Conservation (phyloP, 2,113 vertebrate species). For the Campylomormyrus tamandua region DNA sequence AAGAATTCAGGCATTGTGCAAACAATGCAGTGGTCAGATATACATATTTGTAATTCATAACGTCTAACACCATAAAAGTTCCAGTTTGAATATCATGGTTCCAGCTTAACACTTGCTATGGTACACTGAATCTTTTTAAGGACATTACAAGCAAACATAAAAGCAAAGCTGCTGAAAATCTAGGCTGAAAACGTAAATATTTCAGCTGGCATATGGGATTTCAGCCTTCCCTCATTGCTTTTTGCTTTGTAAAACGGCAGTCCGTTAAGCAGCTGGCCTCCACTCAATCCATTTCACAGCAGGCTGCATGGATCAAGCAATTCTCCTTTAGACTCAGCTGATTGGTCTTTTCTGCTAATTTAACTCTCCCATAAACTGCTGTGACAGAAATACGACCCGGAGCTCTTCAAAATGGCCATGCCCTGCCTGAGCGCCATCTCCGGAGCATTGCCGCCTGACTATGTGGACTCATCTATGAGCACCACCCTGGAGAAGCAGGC, state of each 20-base stretch:
- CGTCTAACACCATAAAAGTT: not conserved
- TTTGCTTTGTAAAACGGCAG: slow-evolving; percentile 31
- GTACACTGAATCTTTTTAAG: not conserved
- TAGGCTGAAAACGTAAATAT: slow-evolving; percentile 44
- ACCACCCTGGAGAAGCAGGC: slow-evolving; percentile 78
- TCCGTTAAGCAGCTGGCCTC: slow-evolving; percentile 28
- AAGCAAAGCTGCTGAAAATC: slow-evolving; percentile 30
- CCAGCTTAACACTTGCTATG: not conserved
- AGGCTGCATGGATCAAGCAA: not conserved
- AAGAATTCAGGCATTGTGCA: not conserved
- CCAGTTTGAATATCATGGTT: not conserved
- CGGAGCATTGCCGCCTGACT: slow-evolving; percentile 90
- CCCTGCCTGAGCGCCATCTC: slow-evolving; percentile 95
- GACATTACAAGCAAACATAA: slow-evolving; percentile 17
- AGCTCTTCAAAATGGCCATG: slow-evolving; percentile 96
- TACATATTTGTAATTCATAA: not conserved
- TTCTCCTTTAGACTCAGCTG: slow-evolving; percentile 31
- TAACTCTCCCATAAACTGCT: slow-evolving; percentile 35
- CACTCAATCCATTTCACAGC: not conserved
- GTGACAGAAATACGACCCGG: slow-evolving; percentile 85
- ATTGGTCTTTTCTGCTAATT: slow-evolving; percentile 41
- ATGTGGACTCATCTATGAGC: slow-evolving; percentile 78
- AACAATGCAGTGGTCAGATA: not conserved
- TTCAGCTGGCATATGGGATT: slow-evolving; percentile 40
- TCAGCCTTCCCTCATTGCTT: slow-evolving; percentile 19